A percentile compares a stretch with the other conserved stretches of the same genome.
These are phyloP conservation scores for Camelus bactrianus DNA, from an alignment of 2,113 vertebrate genomes.

Conservation along the genomic window DNA sequence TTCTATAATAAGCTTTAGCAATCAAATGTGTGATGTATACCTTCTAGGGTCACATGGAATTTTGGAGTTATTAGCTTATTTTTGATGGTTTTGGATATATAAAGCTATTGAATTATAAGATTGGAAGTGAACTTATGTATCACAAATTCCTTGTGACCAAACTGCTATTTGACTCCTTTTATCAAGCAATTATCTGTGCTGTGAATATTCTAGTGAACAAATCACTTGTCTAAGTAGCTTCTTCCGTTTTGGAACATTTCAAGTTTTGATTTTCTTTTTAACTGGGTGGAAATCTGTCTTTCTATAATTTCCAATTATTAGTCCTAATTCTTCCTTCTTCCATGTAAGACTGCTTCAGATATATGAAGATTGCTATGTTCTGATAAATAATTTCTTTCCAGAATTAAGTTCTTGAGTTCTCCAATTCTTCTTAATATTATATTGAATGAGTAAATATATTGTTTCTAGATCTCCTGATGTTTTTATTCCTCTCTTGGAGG, in stretches of 20 bases:
- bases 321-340: neutral
- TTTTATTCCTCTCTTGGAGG: neutral
- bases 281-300: neutral
- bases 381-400: neutral
- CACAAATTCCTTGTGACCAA: neutral
- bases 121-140: neutral
- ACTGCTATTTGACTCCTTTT: neutral
- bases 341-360: neutral
- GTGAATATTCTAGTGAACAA: neutral
- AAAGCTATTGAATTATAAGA: neutral
- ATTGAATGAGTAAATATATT: neutral
- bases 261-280: constrained; percentile 23
- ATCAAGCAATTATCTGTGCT: neutral
- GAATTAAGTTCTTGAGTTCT: neutral
- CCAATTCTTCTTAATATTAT: neutral
- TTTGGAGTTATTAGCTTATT: neutral
- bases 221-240: neutral
- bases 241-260: constrained; percentile 8
- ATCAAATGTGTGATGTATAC: neutral
- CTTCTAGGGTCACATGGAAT: neutral
- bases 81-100: neutral
- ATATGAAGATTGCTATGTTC: neutral
- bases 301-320: neutral
- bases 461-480: neutral
- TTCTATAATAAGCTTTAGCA: constrained; percentile 12